Percentiles rank a stretch among this genome's conserved stretches.
Evolutionary conservation across 2,888 invertebrate genomes (phyloP).

Genomic region (Nomada fabriciana): DNA sequence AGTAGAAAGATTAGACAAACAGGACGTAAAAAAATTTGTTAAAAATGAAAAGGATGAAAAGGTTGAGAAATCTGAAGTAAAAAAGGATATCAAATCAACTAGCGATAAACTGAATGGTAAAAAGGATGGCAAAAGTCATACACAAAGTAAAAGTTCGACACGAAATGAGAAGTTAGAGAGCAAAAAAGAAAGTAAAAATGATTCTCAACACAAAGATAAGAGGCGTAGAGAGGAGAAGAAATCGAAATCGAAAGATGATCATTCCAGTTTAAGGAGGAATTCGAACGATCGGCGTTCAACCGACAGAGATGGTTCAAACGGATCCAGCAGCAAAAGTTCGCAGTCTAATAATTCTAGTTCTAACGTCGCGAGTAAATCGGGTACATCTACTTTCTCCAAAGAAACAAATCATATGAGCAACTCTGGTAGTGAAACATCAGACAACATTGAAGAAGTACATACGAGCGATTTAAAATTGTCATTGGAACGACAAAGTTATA

Average conservation of each 20-base stretch:
- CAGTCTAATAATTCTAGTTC: slow-evolving; percentile 72
- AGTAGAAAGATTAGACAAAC: slow-evolving; percentile 60
- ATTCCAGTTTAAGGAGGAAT: slow-evolving; percentile 88
- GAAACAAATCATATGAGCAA: slow-evolving; percentile 86
- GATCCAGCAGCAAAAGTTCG: slow-evolving; percentile 84
- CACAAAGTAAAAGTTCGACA: slow-evolving; percentile 68
- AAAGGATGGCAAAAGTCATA: slow-evolving; percentile 61
- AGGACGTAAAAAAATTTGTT: slow-evolving; percentile 56
- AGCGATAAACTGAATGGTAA: slow-evolving; percentile 65
- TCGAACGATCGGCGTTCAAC: slow-evolving; percentile 90
- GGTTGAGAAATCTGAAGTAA: slow-evolving; percentile 60
- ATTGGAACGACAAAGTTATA: slow-evolving; percentile 45
- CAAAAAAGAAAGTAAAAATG: slow-evolving; percentile 66
- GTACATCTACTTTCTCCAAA: slow-evolving; percentile 84
- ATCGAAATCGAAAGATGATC: slow-evolving; percentile 88
- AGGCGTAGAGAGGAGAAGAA: slow-evolving; percentile 82
- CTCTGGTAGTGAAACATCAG: slow-evolving; percentile 80
- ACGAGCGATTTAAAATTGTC: slow-evolving; percentile 62
- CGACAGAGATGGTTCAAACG: slow-evolving; percentile 93
- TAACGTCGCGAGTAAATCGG: slow-evolving; percentile 58
- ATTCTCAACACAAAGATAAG: slow-evolving; percentile 74
- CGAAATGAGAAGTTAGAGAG: slow-evolving; percentile 56
- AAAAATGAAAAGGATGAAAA: slow-evolving; percentile 70
- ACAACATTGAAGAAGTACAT: slow-evolving; percentile 77
- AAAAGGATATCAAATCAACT: slow-evolving; percentile 74